phyloP scores from a whole-genome alignment of 2,113 vertebrate species.

The Eudyptes chrysolophus region DNA sequence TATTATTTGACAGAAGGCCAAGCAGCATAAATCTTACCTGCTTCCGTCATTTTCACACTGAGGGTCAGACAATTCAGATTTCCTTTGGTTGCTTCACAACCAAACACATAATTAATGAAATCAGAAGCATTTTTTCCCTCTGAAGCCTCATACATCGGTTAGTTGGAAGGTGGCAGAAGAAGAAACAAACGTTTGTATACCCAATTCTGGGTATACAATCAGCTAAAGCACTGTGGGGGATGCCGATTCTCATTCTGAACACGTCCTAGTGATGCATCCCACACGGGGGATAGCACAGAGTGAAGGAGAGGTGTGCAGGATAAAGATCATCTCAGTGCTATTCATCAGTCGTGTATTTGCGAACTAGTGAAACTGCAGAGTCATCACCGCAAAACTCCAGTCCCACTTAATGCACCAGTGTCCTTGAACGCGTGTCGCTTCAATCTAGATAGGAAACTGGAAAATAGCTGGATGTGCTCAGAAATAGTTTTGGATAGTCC shows the following conservation, averaged over 20 bases:
- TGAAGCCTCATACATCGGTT: neutral
- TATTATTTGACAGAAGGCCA: neutral
- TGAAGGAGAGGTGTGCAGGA: neutral
- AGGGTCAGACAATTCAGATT: neutral
- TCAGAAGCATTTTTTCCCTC: neutral
- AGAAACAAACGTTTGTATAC: neutral
- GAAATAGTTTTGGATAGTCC: too few species aligned
- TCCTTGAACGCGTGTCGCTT: neutral
- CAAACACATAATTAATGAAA: neutral
- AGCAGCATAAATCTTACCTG: neutral
- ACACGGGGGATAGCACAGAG: rapidly evolving
- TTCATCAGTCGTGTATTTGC: neutral
- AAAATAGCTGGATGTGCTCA: neutral
- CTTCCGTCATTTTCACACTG: neutral
- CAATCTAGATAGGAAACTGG: neutral
- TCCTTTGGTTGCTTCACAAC: neutral
- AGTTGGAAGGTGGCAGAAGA: neutral
- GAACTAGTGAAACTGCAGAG: neutral
- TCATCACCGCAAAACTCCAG: neutral
- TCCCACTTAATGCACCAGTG: neutral
- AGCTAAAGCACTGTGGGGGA: neutral
- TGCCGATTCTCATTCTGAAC: neutral
- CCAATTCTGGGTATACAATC: neutral
- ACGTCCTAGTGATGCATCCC: neutral
- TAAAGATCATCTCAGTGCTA: neutral